phyloP scores from a whole-genome alignment of 2,797 vertebrate genomes.

The Tinamus major region DNA sequence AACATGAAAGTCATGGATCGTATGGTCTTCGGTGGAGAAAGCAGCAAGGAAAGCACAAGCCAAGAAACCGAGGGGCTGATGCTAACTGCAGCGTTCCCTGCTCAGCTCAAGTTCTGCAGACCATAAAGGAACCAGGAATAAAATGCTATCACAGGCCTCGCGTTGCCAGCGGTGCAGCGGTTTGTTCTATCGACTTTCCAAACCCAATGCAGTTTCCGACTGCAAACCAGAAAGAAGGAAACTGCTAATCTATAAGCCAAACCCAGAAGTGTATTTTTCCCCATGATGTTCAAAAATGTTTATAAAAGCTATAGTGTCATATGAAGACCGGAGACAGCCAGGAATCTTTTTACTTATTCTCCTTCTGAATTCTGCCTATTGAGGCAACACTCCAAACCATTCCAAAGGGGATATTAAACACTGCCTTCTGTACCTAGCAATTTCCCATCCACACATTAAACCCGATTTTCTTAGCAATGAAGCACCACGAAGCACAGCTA shows the following conservation, averaged over 20 bases:
- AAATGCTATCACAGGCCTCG: not conserved
- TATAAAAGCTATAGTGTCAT: not conserved
- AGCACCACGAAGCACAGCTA: not conserved
- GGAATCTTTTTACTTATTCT: not conserved
- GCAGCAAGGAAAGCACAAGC: not conserved
- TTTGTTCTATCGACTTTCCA: not conserved
- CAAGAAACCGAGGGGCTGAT: not conserved
- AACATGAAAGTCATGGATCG: not conserved
- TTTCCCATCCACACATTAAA: not conserved
- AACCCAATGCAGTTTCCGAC: not conserved
- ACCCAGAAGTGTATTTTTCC: not conserved
- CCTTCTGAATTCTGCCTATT: not conserved
- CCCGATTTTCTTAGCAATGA: not conserved
- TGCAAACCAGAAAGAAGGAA: constrained; percentile 38
- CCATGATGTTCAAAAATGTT: not conserved
- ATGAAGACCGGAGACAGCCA: not conserved
- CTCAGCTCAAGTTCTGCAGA: not conserved
- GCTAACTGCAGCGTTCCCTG: not conserved
- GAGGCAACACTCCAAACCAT: not conserved
- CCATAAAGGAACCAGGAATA: not conserved
- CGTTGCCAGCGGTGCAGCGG: not conserved
- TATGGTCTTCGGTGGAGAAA: not conserved
- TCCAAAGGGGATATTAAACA: not conserved
- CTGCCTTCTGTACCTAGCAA: rapidly evolving
- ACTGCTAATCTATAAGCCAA: not conserved